Evolutionary conservation across 2,797 vertebrate genomes (phyloP), one percentile per base, ranked within the genome.

Genomic region (Myotis vivesi): DNA sequence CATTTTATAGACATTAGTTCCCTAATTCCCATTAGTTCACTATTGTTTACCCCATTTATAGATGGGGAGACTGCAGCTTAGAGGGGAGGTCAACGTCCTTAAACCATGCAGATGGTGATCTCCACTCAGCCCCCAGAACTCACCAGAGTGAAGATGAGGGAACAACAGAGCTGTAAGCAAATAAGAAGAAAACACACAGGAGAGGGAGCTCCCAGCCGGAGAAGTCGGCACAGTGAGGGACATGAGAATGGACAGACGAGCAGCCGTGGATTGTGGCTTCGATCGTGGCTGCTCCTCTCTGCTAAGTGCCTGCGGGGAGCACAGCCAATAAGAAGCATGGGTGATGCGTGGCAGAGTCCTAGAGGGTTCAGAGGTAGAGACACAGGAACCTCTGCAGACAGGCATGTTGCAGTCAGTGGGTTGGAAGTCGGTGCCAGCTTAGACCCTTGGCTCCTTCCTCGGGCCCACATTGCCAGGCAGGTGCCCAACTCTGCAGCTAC

Each of bases 341-440:
- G 38, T 7, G 6, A 23, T 3, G 5, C 8, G 2, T 12, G 46
- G 15, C 12, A 22, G 59, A 20, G 7, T 66, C 51, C 44, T 55
- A 33, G 25, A 68, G 72, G 36, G 22, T 28, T 85, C 89, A 72
- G 53, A 55, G 79, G 51, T 5, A 68, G 33, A 66, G 46, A 13
- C 13, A 20, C 64, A 76, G 55, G n/a, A 5, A 44, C 22, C 22
- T 59, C 71, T 87, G 41, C 64, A 87, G 71, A n/a, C 6, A 15
- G 62, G 23, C 11, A 0, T 2, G 6, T 38, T 33, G 41, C 51
- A 36, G 3, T 38, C 0, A 2, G 0, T 13, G 46, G 22, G n/a
- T 51, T 76, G 55, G 41, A 91, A 72, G 41, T 49, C 10, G 17
- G 3, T 16, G 7, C 6, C 3, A 12, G 6, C 4, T 9, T 30